These are phyloP conservation scores for Asobara japonica DNA, from an alignment of 1,140 invertebrate genomes.

Conservation along the genomic window DNA sequence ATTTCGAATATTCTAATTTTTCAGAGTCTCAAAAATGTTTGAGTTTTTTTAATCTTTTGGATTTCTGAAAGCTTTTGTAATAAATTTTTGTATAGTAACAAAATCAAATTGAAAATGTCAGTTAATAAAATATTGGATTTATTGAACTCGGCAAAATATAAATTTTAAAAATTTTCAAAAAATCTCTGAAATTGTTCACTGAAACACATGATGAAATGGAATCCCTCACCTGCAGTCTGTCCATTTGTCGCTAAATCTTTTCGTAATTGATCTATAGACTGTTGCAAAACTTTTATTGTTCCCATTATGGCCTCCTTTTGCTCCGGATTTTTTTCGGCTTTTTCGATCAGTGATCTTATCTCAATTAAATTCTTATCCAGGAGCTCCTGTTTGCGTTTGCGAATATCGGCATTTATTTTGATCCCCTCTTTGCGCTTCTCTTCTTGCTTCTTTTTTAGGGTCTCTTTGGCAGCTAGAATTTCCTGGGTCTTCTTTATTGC, in stretches of 20 bases:
- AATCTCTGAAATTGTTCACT: no score
- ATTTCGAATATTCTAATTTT: no score
- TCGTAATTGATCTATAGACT: conserved; percentile 79
- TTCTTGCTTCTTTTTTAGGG: conserved; percentile 73
- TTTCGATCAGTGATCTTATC: conserved; percentile 79
- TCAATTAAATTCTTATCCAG: conserved; percentile 82
- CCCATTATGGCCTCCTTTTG: conserved; percentile 76
- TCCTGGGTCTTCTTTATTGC: conserved; percentile 74
- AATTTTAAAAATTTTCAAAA: no score
- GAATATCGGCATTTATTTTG: conserved; percentile 78
- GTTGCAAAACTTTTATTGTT: conserved; percentile 80
- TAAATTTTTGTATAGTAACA: no score
- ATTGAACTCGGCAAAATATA: no score
- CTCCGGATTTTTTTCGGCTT: conserved; percentile 76
- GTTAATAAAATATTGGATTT: no score
- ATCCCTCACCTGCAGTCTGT: no score
- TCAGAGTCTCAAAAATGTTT: no score
- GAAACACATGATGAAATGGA: no score
- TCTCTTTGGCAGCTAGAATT: conserved; percentile 71
- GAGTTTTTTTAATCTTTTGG: no score
- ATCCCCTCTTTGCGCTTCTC: conserved; percentile 75
- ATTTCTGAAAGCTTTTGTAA: no score
- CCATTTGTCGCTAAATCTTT: conserved; percentile 72
- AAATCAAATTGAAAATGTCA: no score
- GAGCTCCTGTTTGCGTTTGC: conserved; percentile 81